Percentiles rank a stretch among this genome's conserved stretches.
phyloP scores from a whole-genome alignment of 1,140 invertebrate genomes.

The Leptopilina clavipes region DNA sequence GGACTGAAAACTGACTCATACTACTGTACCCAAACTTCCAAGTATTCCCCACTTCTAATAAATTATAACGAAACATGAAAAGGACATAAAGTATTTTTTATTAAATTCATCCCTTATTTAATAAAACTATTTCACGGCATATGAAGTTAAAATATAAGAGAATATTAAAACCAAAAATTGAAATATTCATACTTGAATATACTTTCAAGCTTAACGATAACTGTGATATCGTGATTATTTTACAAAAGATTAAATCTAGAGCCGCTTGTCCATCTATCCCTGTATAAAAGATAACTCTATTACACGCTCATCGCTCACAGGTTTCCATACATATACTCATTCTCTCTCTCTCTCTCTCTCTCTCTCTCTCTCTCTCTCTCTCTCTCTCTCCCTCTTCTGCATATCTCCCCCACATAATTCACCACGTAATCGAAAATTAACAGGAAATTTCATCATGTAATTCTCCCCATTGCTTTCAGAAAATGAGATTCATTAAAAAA shows the following conservation, averaged over 20 bases:
- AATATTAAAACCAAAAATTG: neutral
- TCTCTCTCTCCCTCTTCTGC: neutral
- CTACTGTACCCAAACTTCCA: too few species aligned
- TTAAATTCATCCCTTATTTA: too few species aligned
- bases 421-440: slow-evolving; percentile 9
- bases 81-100: too few species aligned
- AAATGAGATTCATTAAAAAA: too few species aligned
- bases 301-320: neutral
- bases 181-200: neutral
- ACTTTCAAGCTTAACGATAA: neutral
- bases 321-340: neutral
- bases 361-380: too few species aligned
- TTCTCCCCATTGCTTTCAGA: neutral
- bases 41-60: too few species aligned
- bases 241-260: neutral
- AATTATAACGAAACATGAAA: too few species aligned
- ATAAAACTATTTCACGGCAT: too few species aligned
- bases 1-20: too few species aligned
- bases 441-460: slow-evolving; percentile 12
- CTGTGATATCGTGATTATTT: neutral
- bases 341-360: too few species aligned
- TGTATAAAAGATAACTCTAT: slow-evolving; percentile 7
- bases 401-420: neutral
- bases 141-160: too few species aligned
- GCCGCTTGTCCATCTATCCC: neutral